Evolutionary conservation across 2,113 vertebrate species (phyloP).

Genomic region (Hiodon tergisus): DNA sequence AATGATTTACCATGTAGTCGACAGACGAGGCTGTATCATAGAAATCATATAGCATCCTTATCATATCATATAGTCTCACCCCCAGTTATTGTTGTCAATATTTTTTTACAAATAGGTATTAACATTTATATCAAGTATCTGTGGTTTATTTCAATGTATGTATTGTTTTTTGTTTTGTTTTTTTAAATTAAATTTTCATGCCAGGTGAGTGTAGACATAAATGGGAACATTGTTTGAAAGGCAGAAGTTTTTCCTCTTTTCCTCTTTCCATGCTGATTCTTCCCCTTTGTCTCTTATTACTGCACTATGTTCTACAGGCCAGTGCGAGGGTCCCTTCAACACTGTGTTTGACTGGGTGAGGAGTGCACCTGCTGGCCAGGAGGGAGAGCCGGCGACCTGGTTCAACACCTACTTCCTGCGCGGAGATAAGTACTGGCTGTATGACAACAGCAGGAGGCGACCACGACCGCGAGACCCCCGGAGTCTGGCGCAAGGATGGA

Average conservation of each 20-base stretch:
- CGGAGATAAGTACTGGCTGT: constrained; percentile 28
- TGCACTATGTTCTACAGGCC: not conserved
- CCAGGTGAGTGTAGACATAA: no score
- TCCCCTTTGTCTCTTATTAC: no score
- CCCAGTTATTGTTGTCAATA: not conserved
- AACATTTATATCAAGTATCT: no score
- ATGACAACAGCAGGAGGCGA: constrained; percentile 33
- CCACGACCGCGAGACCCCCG: constrained; percentile 28
- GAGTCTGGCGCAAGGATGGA: constrained; percentile 4
- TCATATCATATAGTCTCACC: no score
- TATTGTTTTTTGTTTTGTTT: no score
- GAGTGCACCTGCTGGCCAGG: constrained; percentile 2
- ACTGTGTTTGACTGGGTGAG: constrained; percentile 21
- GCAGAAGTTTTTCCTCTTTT: no score
- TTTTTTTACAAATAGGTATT: not conserved
- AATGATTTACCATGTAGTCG: no score
- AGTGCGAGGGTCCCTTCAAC: constrained; percentile 27
- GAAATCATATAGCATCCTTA: not conserved
- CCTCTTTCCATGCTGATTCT: no score
- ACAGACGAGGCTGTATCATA: not conserved
- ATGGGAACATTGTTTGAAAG: no score
- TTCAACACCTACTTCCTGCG: constrained; percentile 25
- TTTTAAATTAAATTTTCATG: no score
- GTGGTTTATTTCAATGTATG: no score
- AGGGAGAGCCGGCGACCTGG: constrained; percentile 13